phyloP scores from a whole-genome alignment of 2,113 vertebrate species.

The Procavia capensis region DNA sequence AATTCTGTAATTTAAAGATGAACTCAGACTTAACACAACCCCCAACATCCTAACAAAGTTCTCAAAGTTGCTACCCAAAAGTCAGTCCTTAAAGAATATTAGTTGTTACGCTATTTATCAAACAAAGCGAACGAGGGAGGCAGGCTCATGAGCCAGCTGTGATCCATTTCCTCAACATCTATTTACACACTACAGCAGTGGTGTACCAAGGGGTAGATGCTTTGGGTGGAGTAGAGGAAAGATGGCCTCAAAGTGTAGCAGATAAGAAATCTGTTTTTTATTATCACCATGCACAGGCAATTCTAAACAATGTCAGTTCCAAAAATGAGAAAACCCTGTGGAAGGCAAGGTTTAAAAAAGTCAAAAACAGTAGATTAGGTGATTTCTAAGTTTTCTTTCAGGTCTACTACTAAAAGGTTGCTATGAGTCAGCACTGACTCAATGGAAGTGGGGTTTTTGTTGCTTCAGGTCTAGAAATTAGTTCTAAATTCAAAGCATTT shows the following conservation, averaged over 20 bases:
- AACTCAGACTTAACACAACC: neutral
- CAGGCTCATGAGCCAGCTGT: neutral
- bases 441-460: too few relatives aligned
- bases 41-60: neutral
- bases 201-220: neutral
- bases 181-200: neutral
- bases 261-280: neutral
- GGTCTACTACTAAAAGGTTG: too few relatives aligned
- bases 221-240: neutral
- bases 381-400: neutral
- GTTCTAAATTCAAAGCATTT: conserved; percentile 24
- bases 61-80: neutral
- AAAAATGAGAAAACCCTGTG: neutral
- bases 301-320: neutral
- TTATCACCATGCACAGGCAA: neutral
- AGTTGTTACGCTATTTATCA: neutral
- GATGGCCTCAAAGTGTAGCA: neutral
- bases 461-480: neutral
- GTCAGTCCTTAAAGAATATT: neutral
- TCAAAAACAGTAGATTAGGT: neutral
- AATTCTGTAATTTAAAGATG: neutral
- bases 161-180: neutral
- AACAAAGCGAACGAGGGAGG: neutral
- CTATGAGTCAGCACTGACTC: too few relatives aligned
- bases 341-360: neutral